Percentiles rank a stretch among this genome's conserved stretches.
Evolutionary conservation across 2,113 vertebrate genomes (phyloP).

Genomic region (Setophaga petechia): DNA sequence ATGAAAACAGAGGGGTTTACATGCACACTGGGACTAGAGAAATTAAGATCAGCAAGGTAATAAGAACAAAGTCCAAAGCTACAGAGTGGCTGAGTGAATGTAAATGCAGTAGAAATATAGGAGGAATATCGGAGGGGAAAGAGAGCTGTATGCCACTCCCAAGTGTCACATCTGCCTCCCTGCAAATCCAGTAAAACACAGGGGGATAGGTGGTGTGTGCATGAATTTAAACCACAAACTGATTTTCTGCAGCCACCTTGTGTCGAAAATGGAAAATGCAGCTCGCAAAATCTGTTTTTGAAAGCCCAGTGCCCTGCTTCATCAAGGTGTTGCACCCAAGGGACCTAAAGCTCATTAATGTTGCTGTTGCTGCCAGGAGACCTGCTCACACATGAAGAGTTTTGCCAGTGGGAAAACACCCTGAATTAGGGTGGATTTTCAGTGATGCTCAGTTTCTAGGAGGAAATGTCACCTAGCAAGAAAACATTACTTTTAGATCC

Average conservation of each 20-base stretch:
- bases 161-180: background rate
- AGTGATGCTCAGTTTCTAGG: background rate
- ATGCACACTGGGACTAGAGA: background rate
- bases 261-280: slow-evolving; percentile 6
- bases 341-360: background rate
- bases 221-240: background rate
- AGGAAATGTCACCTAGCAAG: background rate
- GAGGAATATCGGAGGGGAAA: background rate
- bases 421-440: background rate
- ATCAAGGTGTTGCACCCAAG: background rate
- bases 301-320: background rate
- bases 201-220: accelerated
- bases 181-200: background rate
- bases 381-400: background rate
- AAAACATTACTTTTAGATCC: background rate
- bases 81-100: background rate
- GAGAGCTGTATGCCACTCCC: no score
- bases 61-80: background rate
- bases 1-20: background rate
- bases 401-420: background rate
- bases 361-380: background rate
- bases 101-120: background rate
- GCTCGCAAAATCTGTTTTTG: background rate
- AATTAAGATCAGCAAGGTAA: background rate
- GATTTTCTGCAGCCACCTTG: slow-evolving; percentile 56